Evolutionary conservation across 2,888 invertebrate species (phyloP).

Genomic region (Diarsia brunnea): DNA sequence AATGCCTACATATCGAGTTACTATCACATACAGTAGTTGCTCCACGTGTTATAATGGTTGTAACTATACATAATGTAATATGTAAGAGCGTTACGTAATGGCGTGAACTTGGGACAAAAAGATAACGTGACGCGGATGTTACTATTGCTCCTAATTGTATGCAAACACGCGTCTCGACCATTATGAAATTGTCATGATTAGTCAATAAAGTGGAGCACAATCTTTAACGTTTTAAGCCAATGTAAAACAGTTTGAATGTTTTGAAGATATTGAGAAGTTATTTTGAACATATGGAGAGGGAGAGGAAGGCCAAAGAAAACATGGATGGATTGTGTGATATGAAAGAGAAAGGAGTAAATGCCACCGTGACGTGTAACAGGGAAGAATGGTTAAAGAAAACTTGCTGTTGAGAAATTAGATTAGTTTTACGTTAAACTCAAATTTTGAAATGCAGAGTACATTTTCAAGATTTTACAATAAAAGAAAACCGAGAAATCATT

Average conservation of each 20-base stretch:
- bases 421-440: neutral
- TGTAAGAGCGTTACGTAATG: constrained; percentile 35
- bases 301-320: too few species aligned
- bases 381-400: too few species aligned
- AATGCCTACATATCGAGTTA: constrained; percentile 20
- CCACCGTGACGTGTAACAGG: too few species aligned
- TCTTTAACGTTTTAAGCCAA: neutral
- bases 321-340: too few species aligned
- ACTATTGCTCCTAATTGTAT: constrained; percentile 60
- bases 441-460: too few species aligned
- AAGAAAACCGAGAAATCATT: neutral
- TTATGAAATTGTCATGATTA: constrained; percentile 26
- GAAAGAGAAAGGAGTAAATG: too few species aligned
- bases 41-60: constrained; percentile 18
- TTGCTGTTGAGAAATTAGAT: neutral
- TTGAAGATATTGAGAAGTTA: neutral
- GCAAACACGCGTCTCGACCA: constrained; percentile 21
- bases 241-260: neutral
- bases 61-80: constrained; percentile 6
- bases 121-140: constrained; percentile 39
- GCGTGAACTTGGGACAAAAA: constrained; percentile 39
- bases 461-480: neutral
- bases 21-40: constrained; percentile 13
- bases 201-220: constrained; percentile 10
- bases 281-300: too few species aligned